Evolutionary conservation across 2,888 invertebrate genomes (phyloP).

Genomic region (Drosophila peninsularis): DNA sequence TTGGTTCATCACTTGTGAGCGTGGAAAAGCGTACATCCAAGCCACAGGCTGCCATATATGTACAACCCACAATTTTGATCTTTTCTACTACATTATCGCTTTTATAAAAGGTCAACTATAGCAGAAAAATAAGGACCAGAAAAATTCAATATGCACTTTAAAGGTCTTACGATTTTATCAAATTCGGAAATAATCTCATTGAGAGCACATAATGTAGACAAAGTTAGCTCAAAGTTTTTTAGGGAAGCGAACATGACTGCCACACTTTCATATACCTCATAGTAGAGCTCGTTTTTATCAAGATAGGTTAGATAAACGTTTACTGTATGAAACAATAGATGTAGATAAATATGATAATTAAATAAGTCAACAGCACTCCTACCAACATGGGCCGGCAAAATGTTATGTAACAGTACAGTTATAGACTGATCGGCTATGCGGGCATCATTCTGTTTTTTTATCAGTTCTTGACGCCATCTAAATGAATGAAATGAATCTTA

Average conservation of each 20-base stretch:
- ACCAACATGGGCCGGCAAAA: conserved; percentile 97
- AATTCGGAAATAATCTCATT: conserved; percentile 97
- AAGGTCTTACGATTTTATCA: conserved; percentile 88
- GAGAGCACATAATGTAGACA: conserved; percentile 89
- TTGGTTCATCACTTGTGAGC: neutral
- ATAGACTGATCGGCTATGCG: conserved; percentile 93
- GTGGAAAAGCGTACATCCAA: conserved; percentile 89
- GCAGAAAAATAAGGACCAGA: neutral
- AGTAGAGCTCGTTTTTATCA: conserved; percentile 90
- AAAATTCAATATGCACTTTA: neutral
- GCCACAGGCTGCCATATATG: conserved; percentile 98
- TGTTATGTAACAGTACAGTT: conserved; percentile 94
- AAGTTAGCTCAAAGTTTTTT: conserved; percentile 89
- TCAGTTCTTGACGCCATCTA: conserved; percentile 88
- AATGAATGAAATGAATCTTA: neutral
- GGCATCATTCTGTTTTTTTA: conserved; percentile 93
- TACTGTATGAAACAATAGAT: conserved; percentile 11
- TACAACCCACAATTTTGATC: conserved; percentile 98
- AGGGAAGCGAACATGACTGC: conserved; percentile 98
- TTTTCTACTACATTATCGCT: conserved; percentile 92
- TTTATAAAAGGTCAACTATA: conserved; percentile 78
- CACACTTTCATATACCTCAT: conserved; percentile 93
- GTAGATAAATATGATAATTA: neutral
- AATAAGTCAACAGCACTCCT: conserved; percentile 78
- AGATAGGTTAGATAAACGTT: conserved; percentile 88